Evolutionary conservation across 2,888 invertebrate genomes (phyloP), one percentile per base, ranked within the genome.

Genomic region (Polydrusus pterygomalis): DNA sequence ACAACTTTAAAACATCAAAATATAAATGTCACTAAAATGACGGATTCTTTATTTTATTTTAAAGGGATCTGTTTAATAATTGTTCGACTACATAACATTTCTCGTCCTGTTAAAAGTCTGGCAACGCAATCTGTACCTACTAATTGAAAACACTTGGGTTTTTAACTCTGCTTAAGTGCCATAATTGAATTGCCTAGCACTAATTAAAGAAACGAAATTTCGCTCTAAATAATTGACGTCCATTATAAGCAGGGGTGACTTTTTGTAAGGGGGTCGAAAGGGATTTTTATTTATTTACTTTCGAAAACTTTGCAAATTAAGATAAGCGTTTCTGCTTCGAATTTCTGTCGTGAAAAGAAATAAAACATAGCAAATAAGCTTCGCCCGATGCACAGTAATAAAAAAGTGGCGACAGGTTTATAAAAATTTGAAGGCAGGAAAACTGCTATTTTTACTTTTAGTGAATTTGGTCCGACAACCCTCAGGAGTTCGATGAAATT

Each of bases 141-240:
- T 74, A 74, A 74, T 74, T 34, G 40, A 74, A 38, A 69, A 69
- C 51, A 74, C 68, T 74, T 62, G 69, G 40, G 60, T 51, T 49
- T 38, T 58, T 38, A 38, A 45, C 60, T 58, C 38, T 45, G 30
- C 58, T 20, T 51, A 51, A 62, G 63, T 51, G 18, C 11, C 38
- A 20, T 30, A 62, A 71, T 71, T 71, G 71, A 71, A 63, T 71
- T 71, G 63, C 63, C 43, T 34, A 71, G 49, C 49, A 63, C 63
- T 71, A 63, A 71, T 71, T 71, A 73, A 58, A 60, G 40, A 64
- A 62, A 72, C 63, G 51, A 18, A 20, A 56, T 40, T 65, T 58
- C 45, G 56, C 69, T 25, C 49, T 70, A 58, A 60, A 60, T 58
- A 45, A 45, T 70, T 45, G 70, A 45, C 60, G 51, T 54, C 54